phyloP scores from a whole-genome alignment of 2,113 vertebrate genomes.

The Rattus norvegicus region DNA sequence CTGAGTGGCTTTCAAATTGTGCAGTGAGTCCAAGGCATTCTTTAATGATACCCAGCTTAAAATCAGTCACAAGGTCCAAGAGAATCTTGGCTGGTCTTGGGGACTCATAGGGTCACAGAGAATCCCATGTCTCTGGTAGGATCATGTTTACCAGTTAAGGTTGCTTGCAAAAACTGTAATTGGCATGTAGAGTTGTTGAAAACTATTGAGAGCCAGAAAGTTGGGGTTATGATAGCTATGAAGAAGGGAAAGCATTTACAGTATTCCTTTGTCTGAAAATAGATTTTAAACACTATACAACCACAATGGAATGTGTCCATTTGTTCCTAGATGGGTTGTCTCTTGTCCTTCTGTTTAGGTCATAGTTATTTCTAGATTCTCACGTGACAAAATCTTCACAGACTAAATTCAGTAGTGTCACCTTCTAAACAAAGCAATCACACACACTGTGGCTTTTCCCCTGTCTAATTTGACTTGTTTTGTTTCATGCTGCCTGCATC shows the following conservation, averaged over 20 bases:
- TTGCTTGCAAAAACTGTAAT: neutral
- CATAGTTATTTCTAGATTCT: conserved; percentile 77
- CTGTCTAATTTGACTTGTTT: conserved; percentile 60
- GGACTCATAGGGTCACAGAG: neutral
- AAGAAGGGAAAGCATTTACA: conserved; percentile 75
- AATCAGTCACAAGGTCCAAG: neutral
- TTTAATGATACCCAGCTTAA: neutral
- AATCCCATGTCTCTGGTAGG: conserved; percentile 3
- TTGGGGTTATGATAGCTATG: conserved; percentile 70
- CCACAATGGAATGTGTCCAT: conserved; percentile 77
- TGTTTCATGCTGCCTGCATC: conserved; percentile 47
- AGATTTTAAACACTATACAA: conserved; percentile 76
- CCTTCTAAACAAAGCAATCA: conserved; percentile 66
- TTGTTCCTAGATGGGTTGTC: conserved; percentile 71
- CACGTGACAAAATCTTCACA: conserved; percentile 72
- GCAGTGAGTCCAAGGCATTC: neutral
- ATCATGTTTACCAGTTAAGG: conserved; percentile 50
- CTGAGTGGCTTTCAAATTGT: conserved; percentile 26
- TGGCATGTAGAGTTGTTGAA: conserved; percentile 64
- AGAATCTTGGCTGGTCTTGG: conserved; percentile 26
- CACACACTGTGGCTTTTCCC: neutral
- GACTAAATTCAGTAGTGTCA: conserved; percentile 75
- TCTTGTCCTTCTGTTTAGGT: conserved; percentile 71
- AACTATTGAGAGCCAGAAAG: conserved; percentile 66
- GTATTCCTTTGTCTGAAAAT: conserved; percentile 72